Base-by-base conservation (phyloP, 2,113 vertebrate genomes). In the Pelecanus crispus region DNA sequence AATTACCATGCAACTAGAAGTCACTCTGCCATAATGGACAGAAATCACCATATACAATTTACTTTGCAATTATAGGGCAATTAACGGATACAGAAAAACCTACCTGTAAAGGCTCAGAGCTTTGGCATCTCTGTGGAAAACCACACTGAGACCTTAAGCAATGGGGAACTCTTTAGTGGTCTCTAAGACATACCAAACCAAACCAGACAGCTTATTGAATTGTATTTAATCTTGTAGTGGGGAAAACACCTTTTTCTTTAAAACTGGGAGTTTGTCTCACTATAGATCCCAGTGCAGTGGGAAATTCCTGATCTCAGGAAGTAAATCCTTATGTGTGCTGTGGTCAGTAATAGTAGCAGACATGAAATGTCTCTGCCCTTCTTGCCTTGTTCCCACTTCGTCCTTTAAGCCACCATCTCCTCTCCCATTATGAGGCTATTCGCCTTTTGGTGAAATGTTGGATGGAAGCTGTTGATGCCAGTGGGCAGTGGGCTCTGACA, bases 221-320 rank as follows among this genome's bases (percentile, higher is more conserved):
- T 50, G 4, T 11, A 22, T 14, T 66, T 78, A 28, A 58, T 21
- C 15, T 47, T 22, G 10, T 4, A 40, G 16, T 10, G 11, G 32
- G 20, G 18, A 47, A 67, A 74, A 21, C 8, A 13, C 21, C 3
- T 34, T 67, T 70, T 82, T 22, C 16, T 73, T 85, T 58, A 31
- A 2, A 62, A 66, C 10, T 13, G 24, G 7, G 13, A 11, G 6
- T 44, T 88, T 61, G 9, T 53, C 38, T 32, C 0, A 0, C 22
- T 67, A 2, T 8, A 70, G 45, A 53, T 70, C 38, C 22, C n/a
- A n/a, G 17, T 16, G 31, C 29, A 45, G 55, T 12, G 22, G 13
- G 56, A 79, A 11, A 52, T 66, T 50, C 32, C 38, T 47, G 42
- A n/a, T 55, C 50, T 67, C 36, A 31, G 79, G 44, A 68, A 40